Percentiles rank a stretch among this genome's conserved stretches.
Conservation (phyloP, 2,888 invertebrate species). For the Oscheius sp. region DNA sequence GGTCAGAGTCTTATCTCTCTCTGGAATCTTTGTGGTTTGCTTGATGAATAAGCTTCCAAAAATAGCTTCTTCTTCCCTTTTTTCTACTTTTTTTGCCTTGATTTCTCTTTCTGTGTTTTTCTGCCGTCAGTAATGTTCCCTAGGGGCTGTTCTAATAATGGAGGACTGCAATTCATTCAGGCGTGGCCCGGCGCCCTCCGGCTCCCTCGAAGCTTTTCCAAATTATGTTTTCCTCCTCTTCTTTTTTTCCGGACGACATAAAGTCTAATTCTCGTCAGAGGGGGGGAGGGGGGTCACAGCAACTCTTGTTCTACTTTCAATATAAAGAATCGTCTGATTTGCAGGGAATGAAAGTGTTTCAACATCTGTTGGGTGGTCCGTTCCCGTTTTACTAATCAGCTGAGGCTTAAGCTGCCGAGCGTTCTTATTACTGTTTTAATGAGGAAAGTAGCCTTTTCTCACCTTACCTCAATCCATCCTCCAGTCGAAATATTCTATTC, state of each 20-base stretch:
- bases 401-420: too few relatives aligned
- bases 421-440: too few relatives aligned
- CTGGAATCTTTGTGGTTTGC: not conserved
- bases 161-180: slow-evolving; percentile 20
- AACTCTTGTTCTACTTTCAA: too few relatives aligned
- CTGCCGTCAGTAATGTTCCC: not conserved
- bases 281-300: too few relatives aligned
- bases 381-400: too few relatives aligned
- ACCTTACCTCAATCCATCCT: not conserved
- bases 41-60: too few relatives aligned
- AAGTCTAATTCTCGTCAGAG: not conserved
- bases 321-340: too few relatives aligned
- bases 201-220: not conserved
- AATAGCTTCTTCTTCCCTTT: slow-evolving; percentile 11
- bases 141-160: slow-evolving; percentile 19
- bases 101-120: not conserved
- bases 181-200: not conserved
- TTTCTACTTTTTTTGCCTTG: not conserved
- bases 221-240: not conserved
- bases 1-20: too few relatives aligned
- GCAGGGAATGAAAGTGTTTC: too few relatives aligned
- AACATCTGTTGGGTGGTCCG: too few relatives aligned
- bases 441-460: too few relatives aligned
- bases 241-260: not conserved
- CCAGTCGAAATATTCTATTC: not conserved